These are phyloP conservation scores for Oreochromis tanganicae DNA, from an alignment of 2,113 vertebrate species.

Conservation along the genomic window DNA sequence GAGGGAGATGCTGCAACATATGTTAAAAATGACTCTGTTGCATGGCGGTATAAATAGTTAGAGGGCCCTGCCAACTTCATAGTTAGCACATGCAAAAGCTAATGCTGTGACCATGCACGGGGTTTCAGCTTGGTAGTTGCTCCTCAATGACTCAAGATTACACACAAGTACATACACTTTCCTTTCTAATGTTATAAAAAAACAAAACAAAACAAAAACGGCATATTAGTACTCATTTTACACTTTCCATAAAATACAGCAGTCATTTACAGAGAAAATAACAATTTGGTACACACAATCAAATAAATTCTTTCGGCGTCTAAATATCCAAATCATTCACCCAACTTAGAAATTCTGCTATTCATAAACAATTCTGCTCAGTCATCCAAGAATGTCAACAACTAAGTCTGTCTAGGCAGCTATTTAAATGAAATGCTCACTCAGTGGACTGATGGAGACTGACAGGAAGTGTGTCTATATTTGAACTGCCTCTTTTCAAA, in stretches of 20 bases:
- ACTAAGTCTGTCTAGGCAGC: not conserved
- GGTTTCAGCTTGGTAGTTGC: not conserved
- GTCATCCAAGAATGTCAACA: not conserved
- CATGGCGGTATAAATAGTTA: not conserved
- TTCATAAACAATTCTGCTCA: not conserved
- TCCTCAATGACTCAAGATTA: not conserved
- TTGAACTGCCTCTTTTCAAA: not conserved
- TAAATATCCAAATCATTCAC: not conserved
- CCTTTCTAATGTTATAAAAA: not conserved
- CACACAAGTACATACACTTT: not conserved
- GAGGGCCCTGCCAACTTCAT: not conserved
- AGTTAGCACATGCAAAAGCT: not conserved
- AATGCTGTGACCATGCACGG: accelerated
- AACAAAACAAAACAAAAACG: not conserved
- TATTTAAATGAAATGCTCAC: not conserved
- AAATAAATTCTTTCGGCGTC: not conserved
- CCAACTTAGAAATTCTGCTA: not conserved
- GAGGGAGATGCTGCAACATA: not conserved
- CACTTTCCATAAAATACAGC: not conserved
- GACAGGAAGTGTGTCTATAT: not conserved
- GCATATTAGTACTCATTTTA: not conserved
- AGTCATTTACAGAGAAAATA: not conserved
- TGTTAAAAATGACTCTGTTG: not conserved
- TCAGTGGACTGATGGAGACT: not conserved
- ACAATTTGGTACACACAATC: not conserved